A percentile compares a stretch with the other conserved stretches of the same genome.
Evolutionary conservation across 2,797 vertebrate species (phyloP).

Genomic region (Ataeniobius toweri): DNA sequence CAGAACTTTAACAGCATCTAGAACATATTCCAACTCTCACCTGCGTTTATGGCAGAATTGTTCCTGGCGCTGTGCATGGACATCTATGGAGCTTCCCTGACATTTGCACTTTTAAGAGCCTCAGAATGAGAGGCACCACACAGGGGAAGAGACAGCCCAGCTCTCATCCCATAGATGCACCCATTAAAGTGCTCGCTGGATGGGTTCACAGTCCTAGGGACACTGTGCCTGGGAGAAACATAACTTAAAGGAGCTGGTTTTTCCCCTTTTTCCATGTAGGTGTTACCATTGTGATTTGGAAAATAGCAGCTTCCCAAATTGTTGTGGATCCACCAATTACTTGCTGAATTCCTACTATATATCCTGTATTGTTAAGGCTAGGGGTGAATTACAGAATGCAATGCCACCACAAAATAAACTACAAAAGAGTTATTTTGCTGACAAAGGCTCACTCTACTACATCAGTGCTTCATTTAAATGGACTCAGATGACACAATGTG

Average conservation of each 20-base stretch:
- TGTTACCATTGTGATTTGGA: slow-evolving; percentile 35
- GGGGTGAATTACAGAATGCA: background rate
- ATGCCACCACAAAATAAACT: slow-evolving; percentile 12
- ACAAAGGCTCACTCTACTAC: slow-evolving; percentile 34
- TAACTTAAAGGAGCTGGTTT: slow-evolving; percentile 25
- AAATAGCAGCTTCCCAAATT: background rate
- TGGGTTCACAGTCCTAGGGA: slow-evolving; percentile 52
- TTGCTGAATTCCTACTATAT: background rate
- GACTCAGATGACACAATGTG: slow-evolving; percentile 30
- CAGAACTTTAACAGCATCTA: slow-evolving; percentile 67
- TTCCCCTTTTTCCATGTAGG: slow-evolving; percentile 41
- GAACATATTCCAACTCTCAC: slow-evolving; percentile 71
- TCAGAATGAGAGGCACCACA: slow-evolving; percentile 59
- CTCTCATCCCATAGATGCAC: slow-evolving; percentile 48
- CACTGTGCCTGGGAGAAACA: slow-evolving; percentile 38
- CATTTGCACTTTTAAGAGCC: slow-evolving; percentile 59
- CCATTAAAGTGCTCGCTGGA: slow-evolving; percentile 53
- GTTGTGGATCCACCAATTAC: background rate
- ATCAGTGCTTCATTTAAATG: slow-evolving; percentile 35
- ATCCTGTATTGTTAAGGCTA: background rate
- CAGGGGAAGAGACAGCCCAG: slow-evolving; percentile 33
- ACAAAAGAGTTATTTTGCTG: slow-evolving; percentile 21
- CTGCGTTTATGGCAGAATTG: slow-evolving; percentile 72
- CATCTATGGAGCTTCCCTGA: slow-evolving; percentile 62
- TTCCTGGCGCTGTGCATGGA: slow-evolving; percentile 67